Evolutionary conservation across 2,797 vertebrate species (phyloP).

Genomic region (Rhinichthys osculus): DNA sequence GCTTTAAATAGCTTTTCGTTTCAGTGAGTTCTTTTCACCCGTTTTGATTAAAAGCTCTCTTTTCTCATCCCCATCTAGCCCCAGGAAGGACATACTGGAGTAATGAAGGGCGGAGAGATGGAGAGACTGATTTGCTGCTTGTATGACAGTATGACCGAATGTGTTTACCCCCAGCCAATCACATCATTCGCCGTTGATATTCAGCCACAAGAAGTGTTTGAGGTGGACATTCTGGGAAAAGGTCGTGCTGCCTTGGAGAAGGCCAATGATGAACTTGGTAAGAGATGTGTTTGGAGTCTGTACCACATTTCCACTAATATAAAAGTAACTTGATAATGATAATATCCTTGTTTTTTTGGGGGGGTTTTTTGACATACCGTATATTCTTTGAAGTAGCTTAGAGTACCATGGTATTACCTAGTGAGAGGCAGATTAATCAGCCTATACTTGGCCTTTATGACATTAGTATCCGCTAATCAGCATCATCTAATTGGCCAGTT

Average conservation of each 20-base stretch:
- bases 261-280: constrained; percentile 87
- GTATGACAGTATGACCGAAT: constrained; percentile 90
- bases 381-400: background rate
- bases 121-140: constrained; percentile 74
- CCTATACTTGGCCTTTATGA: background rate
- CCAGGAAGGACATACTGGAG: constrained; percentile 27
- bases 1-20: background rate
- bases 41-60: constrained; percentile 12
- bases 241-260: constrained; percentile 82
- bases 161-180: constrained; percentile 83
- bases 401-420: background rate
- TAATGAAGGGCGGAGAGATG: constrained; percentile 63
- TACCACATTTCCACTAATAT: background rate
- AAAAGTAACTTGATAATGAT: background rate
- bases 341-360: background rate
- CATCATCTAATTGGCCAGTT: background rate
- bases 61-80: constrained; percentile 17
- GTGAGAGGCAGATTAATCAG: background rate
- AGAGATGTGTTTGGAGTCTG: constrained; percentile 16
- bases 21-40: background rate
- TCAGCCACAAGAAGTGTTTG: constrained; percentile 75
- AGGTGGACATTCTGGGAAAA: constrained; percentile 82
- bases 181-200: constrained; percentile 78
- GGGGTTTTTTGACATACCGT: background rate
- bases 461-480: background rate